Evolutionary conservation across 2,113 vertebrate species (phyloP), one percentile per base, ranked within the genome.

Genomic region (Perca fluviatilis): DNA sequence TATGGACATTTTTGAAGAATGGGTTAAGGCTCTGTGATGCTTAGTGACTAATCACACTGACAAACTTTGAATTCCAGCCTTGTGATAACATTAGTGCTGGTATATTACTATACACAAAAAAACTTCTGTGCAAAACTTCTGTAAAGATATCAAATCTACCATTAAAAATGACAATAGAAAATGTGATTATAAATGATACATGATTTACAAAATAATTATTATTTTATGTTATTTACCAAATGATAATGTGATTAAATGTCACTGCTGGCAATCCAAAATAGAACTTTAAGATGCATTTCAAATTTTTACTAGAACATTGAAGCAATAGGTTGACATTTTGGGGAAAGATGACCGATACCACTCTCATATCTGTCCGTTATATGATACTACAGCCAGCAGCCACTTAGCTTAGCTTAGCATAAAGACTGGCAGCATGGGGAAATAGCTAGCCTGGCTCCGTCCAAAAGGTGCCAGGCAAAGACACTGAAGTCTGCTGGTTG

Each of bases 41-140:
- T 53, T 40, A 15, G 56, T 50, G 53, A 78, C 58, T 62, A 51
- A 83, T 71, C 61, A 18, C 72, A 23, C 21, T 62, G 68, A 64
- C 76, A 69, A 49, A 79, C 54, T 53, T 73, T 61, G 58, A 50
- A 27, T 46, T 30, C 19, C 54, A 56, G 54, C 33, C 21, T 16
- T 33, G 23, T 46, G 53, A 78, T 47, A 47, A 61, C 67, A 51
- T 83, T 51, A 58, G 73, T 50, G n/a, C 21, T 2, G 30, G 43
- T 30, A 50, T 36, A 49, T 77, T 57, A 8, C 10, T 16, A 56
- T 27, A 49, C 19, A 47, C 5, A 53, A 80, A 61, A 67, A 53
- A 16, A 40, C 9, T 10, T 40, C 8, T 25, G 57, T 40, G 40
- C 40, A 40, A 40, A 10, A 63, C 58, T 70, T 40, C 25, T 57